Evolutionary conservation across 2,797 vertebrate species (phyloP), one percentile per base, ranked within the genome.

Genomic region (Carapus acus): DNA sequence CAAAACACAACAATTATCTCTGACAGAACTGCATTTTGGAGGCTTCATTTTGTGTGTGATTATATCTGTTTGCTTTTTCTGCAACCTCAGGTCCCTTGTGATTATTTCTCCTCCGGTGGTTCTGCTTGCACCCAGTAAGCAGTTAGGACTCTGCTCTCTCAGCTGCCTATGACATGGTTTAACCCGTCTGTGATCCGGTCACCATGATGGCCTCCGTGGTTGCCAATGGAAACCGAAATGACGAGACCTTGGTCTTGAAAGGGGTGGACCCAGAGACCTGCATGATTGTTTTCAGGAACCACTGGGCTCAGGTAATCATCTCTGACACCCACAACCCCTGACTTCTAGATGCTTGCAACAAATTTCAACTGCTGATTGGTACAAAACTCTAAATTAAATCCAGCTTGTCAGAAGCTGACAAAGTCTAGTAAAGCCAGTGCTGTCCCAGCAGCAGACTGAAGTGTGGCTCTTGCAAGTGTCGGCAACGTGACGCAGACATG

Each of bases 231-330:
- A 89, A 77, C 78, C 85, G 59, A 82, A 86, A 85, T 22, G 87
- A 67, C 50, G 89, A 91, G 86, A 79, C 90, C 60, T 81, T 90
- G 45, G 91, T 89, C 78, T 86, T 93, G 61, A 88, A 88, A 70
- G 93, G 90, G 68, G 95, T 94, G 83, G 96, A 99, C 77, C 94
- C 96, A 57, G 95, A 99, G 88, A 98, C 95, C 62, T 97, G 96
- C 86, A 94, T 94, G 92, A 99, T 99, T 64, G 96, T 99, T 43
- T 99, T 99, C 88, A 93, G 91, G 87, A 99, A 97, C 80, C 96
- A 99, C 86, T 99, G 96, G 96, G 88, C 92, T 42, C 96, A 99
- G 94, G 96, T 99, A 92, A 64, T 3, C 1, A 29, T 20, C 34
- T n/a, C n/a, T n/a, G n/a, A 20, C 6, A 23, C 6, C 9, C 2